Conservation (phyloP, 1,140 invertebrate species). For the Euwallacea fornicatus region DNA sequence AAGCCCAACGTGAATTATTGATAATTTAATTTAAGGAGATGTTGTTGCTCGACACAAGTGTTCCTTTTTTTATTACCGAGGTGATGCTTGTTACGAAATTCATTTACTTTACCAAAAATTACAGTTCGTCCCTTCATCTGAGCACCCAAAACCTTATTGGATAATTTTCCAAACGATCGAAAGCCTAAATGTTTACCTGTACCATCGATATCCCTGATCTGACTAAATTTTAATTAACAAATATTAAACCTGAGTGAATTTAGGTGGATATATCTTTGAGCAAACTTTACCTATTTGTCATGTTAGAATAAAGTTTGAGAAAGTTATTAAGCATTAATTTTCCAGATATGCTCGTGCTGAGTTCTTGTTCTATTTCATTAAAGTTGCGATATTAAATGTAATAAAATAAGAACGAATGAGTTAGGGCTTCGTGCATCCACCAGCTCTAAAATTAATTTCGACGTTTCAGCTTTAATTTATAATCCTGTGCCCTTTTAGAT, state of each 20-base stretch:
- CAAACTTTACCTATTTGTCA: constrained; percentile 30
- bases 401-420: constrained; percentile 19
- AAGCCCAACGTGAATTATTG: constrained; percentile 31
- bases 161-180: too few relatives aligned
- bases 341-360: constrained; percentile 11
- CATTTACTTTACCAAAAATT: too few relatives aligned
- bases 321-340: constrained; percentile 32
- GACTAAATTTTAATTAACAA: constrained; percentile 5
- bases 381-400: constrained; percentile 18
- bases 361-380: constrained; percentile 25
- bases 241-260: constrained; percentile 25
- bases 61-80: constrained; percentile 15
- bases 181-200: too few relatives aligned
- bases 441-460: constrained; percentile 12
- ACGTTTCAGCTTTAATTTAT: constrained; percentile 17
- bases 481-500: background rate
- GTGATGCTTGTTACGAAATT: too few relatives aligned
- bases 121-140: too few relatives aligned
- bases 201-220: background rate
- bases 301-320: constrained; percentile 31
- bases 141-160: too few relatives aligned
- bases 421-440: background rate
- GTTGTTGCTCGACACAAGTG: constrained; percentile 18
- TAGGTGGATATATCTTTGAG: constrained; percentile 21
- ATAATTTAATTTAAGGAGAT: constrained; percentile 36